A percentile compares a stretch with the other conserved stretches of the same genome.
phyloP scores from a whole-genome alignment of 1,140 invertebrate species.

The Leptinotarsa defecta region DNA sequence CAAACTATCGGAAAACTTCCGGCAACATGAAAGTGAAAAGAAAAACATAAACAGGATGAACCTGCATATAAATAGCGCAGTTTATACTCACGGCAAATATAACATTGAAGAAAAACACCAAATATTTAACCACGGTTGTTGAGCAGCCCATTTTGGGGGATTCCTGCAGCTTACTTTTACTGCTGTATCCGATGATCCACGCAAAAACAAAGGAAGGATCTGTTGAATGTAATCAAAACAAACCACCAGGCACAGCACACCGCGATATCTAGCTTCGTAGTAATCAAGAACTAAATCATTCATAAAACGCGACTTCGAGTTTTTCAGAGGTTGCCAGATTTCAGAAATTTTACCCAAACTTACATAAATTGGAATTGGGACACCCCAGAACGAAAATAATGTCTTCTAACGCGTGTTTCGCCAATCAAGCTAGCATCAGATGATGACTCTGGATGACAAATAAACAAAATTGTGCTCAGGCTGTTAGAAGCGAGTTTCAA shows the following conservation, averaged over 20 bases:
- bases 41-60: slow-evolving; percentile 1
- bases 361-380: neutral
- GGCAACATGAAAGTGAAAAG: neutral
- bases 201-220: neutral
- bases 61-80: slow-evolving; percentile 28
- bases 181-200: too few relatives aligned
- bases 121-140: slow-evolving; percentile 44
- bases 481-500: too few relatives aligned
- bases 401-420: too few relatives aligned
- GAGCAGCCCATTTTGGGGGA: slow-evolving; percentile 40
- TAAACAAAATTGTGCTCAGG: too few relatives aligned
- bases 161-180: neutral
- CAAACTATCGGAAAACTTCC: neutral
- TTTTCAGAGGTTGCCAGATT: neutral
- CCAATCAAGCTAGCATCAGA: too few relatives aligned
- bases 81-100: slow-evolving; percentile 43
- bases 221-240: slow-evolving; percentile 3
- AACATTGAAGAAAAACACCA: slow-evolving; percentile 45
- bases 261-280: neutral
- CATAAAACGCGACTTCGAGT: neutral
- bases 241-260: neutral
- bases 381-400: too few relatives aligned
- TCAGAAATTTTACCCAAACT: neutral
- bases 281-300: neutral
- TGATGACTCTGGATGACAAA: too few relatives aligned